A percentile compares a stretch with the other conserved stretches of the same genome.
Conservation (phyloP, 2,113 vertebrate species). For the Nothocercus julius region DNA sequence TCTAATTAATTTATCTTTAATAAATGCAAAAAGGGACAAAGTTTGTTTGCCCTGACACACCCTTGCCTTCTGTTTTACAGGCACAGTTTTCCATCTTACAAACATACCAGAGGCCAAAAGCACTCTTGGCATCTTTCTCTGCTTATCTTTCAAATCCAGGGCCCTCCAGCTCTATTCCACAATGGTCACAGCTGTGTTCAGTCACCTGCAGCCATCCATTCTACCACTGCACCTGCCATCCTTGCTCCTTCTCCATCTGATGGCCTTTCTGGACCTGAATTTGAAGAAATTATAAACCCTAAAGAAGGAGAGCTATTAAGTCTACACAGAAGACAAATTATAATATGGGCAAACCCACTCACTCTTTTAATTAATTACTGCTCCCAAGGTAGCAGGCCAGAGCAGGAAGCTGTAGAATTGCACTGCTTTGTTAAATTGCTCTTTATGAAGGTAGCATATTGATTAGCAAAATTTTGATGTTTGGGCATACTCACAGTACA, state of each 20-base stretch:
- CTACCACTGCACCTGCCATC: neutral
- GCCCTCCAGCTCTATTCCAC: fast-evolving
- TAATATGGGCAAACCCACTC: neutral
- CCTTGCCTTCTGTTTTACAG: neutral
- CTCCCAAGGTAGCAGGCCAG: neutral
- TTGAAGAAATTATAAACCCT: neutral
- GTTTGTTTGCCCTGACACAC: neutral
- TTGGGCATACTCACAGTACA: neutral
- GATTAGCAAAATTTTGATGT: neutral
- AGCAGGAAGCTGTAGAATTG: neutral
- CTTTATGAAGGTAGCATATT: neutral
- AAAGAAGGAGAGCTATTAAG: neutral
- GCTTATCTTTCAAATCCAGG: neutral
- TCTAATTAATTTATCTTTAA: neutral
- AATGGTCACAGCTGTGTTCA: fast-evolving
- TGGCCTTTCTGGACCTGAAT: neutral
- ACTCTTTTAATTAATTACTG: neutral
- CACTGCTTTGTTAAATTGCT: neutral
- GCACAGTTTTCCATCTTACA: neutral
- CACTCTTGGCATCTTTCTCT: neutral
- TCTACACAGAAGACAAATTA: neutral
- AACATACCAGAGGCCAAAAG: neutral
- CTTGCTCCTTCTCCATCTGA: neutral
- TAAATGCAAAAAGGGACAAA: neutral
- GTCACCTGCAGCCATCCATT: neutral